Evolutionary conservation across 2,888 invertebrate species (phyloP), one percentile per base, ranked within the genome.

Genomic region (Euclidia mi): DNA sequence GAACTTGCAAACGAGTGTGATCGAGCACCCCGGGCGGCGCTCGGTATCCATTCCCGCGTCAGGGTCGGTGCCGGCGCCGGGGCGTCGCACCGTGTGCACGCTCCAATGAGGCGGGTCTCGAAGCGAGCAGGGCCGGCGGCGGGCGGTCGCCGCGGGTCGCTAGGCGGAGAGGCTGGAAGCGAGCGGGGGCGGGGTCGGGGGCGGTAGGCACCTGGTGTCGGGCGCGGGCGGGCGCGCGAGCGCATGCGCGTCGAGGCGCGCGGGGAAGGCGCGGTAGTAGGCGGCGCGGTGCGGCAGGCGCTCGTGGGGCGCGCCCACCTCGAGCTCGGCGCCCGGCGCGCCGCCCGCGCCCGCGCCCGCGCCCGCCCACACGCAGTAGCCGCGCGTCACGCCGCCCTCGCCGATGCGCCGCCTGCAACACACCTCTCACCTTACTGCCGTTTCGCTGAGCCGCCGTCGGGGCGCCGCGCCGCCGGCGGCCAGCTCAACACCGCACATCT

Each of bases 181-280:
- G 25, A 94, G 88, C 45, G 37, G 17, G 43, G 38, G 32, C 25
- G 15, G 41, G 46, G 14, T 42, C 43, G 32, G 31, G 11, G 41
- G 46, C 28, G 12, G 37, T 57, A 74, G 85, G 87, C 88, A 94
- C 94, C 94, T 94, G 84, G 88, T 84, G 79, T 92, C 93, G 71
- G 81, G 73, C 67, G 84, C 71, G 56, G 88, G 89, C 56, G 94
- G 93, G 64, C 91, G 89, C 34, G 90, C 85, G 17, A 95, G 88
- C 45, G 94, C 93, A 65, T 77, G 78, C 53, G 90, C 96, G 88
- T 98, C 98, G 65, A 99, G 95, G 35, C 97, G 89, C 38, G 99
- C 99, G 44, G 99, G 99, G 94, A 99, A 98, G 82, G 96, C 97
- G 88, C 97, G 95, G 94, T 96, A 96, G 91, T 96, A 96, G 18